Evolutionary conservation across 2,797 vertebrate genomes (phyloP).

Genomic region (Melanotaenia boesemani): DNA sequence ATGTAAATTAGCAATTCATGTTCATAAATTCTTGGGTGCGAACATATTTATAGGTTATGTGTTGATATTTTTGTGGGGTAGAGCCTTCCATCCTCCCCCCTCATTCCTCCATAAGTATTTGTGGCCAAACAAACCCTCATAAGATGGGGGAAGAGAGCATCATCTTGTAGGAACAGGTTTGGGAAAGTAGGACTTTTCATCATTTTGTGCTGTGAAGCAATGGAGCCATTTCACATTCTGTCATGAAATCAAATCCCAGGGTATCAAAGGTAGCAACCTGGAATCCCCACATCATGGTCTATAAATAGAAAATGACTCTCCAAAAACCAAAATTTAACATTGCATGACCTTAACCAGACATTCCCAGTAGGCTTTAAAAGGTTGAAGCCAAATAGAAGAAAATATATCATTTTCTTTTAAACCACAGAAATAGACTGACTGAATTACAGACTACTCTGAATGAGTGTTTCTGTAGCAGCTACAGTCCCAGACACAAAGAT

Average conservation of each 20-base stretch:
- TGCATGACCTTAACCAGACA: neutral
- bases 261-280: neutral
- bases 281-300: neutral
- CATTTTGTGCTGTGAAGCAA: neutral
- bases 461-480: slow-evolving; percentile 11
- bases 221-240: neutral
- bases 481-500: slow-evolving; percentile 37
- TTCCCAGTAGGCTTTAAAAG: neutral
- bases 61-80: too few relatives aligned
- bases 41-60: neutral
- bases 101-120: too few relatives aligned
- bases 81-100: neutral
- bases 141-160: neutral
- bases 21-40: neutral
- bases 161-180: neutral
- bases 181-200: neutral
- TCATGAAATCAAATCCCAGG: neutral
- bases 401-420: neutral
- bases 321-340: neutral
- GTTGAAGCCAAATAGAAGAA: neutral
- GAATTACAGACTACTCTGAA: slow-evolving; percentile 21
- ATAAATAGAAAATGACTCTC: neutral
- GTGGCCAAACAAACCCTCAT: too few relatives aligned
- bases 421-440: neutral
- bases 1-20: neutral